phyloP scores from a whole-genome alignment of 1,140 invertebrate genomes.

The Diuraphis noxia region DNA sequence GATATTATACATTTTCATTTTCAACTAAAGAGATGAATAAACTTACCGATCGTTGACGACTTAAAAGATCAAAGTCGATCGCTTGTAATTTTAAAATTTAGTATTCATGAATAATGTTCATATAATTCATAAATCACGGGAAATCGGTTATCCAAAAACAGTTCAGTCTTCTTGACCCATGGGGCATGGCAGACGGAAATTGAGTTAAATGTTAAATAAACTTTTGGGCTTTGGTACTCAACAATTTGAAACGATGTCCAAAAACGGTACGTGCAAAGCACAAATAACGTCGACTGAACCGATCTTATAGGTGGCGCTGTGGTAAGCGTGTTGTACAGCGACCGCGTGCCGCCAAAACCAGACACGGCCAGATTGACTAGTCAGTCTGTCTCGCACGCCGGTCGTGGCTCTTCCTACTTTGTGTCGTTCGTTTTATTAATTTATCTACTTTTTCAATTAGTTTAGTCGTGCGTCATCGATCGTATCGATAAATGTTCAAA shows the following conservation, averaged over 20 bases:
- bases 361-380: too few relatives aligned
- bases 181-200: too few relatives aligned
- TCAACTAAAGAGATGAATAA: neutral
- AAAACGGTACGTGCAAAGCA: neutral
- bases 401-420: neutral
- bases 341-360: slow-evolving; percentile 29
- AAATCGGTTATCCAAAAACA: neutral
- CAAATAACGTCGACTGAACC: neutral
- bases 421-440: neutral
- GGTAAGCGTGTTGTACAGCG: neutral
- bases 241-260: neutral
- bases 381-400: neutral
- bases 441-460: neutral
- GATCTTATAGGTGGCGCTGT: slow-evolving; percentile 11
- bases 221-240: neutral
- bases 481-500: neutral
- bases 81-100: neutral
- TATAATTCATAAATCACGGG: too few relatives aligned
- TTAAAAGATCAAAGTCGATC: neutral
- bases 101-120: too few relatives aligned
- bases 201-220: neutral
- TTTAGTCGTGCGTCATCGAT: neutral
- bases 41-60: neutral
- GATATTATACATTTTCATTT: neutral
- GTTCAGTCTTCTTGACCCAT: neutral